Percentiles rank a stretch among this genome's conserved stretches.
These are phyloP conservation scores for Oenanthe oenanthe DNA, from an alignment of 2,113 vertebrate species.

Conservation along the genomic window DNA sequence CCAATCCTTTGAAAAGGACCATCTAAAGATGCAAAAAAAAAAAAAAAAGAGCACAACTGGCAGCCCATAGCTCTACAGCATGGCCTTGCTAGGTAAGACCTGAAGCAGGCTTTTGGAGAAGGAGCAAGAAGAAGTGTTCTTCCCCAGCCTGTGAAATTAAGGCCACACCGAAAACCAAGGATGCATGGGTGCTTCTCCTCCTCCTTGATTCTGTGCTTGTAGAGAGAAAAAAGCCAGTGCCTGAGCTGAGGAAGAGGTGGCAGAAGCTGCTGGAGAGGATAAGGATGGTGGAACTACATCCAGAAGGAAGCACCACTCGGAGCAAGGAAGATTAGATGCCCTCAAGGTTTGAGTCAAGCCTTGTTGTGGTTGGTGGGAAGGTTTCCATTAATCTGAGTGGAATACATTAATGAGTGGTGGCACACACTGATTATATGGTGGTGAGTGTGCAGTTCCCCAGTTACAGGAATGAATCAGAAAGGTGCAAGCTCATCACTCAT, in stretches of 20 bases:
- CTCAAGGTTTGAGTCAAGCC: neutral
- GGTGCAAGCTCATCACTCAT: neutral
- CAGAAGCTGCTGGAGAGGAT: neutral
- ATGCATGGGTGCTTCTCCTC: neutral
- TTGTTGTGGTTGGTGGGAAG: neutral
- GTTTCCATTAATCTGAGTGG: neutral
- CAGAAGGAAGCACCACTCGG: neutral
- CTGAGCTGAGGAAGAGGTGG: neutral
- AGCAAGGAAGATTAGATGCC: neutral
- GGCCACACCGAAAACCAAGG: neutral
- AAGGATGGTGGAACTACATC: neutral
- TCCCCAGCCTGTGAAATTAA: neutral
- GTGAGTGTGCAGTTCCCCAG: neutral
- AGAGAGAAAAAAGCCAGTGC: neutral
- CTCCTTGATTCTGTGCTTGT: neutral
- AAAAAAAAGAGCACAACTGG: neutral
- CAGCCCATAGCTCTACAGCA: neutral
- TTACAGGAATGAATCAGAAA: slow-evolving; percentile 12
- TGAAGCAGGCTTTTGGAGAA: neutral
- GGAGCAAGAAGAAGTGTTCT: neutral
- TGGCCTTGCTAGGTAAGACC: neutral
- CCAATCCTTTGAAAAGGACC: neutral
- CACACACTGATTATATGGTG: neutral
- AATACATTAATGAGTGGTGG: neutral
- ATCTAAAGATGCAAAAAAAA: neutral